Evolutionary conservation across 2,888 invertebrate genomes (phyloP).

Genomic region (Hylaea fasciaria): DNA sequence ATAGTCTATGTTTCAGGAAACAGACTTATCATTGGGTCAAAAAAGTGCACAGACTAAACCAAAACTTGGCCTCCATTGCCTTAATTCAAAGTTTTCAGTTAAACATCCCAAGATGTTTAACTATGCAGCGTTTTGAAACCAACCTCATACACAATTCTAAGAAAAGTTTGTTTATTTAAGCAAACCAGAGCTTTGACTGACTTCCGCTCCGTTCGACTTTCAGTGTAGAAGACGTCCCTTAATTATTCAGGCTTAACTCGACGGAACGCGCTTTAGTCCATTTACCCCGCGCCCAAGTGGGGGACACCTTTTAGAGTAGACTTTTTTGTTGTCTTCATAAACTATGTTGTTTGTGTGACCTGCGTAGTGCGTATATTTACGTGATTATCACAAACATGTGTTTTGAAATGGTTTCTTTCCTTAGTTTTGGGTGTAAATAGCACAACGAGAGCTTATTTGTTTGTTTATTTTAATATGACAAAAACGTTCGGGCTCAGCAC

Average conservation of each 20-base stretch:
- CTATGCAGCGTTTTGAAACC: constrained; percentile 15
- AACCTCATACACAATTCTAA: constrained; percentile 12
- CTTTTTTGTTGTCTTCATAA: not conserved
- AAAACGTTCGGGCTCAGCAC: too few species aligned
- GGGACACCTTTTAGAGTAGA: not conserved
- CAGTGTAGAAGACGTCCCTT: constrained; percentile 10
- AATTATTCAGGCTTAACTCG: constrained; percentile 21
- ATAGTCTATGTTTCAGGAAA: too few species aligned
- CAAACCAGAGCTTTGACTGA: constrained; percentile 25
- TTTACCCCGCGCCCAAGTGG: constrained; percentile 9
- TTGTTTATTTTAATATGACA: too few species aligned
- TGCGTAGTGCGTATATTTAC: not conserved
- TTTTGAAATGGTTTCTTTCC: too few species aligned
- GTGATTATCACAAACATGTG: not conserved
- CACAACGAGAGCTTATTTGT: too few species aligned
- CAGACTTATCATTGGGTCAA: too few species aligned
- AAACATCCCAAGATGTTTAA: constrained; percentile 18
- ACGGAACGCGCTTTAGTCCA: constrained; percentile 11
- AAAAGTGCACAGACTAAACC: too few species aligned
- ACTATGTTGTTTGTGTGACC: not conserved
- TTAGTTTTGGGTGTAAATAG: too few species aligned
- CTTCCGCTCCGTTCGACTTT: constrained; percentile 18
- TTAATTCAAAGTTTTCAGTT: constrained; percentile 14
- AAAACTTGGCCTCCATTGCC: not conserved
- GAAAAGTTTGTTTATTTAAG: constrained; percentile 17